Conservation (phyloP, 1,140 invertebrate genomes). For the Acyrthosiphon pisum region DNA sequence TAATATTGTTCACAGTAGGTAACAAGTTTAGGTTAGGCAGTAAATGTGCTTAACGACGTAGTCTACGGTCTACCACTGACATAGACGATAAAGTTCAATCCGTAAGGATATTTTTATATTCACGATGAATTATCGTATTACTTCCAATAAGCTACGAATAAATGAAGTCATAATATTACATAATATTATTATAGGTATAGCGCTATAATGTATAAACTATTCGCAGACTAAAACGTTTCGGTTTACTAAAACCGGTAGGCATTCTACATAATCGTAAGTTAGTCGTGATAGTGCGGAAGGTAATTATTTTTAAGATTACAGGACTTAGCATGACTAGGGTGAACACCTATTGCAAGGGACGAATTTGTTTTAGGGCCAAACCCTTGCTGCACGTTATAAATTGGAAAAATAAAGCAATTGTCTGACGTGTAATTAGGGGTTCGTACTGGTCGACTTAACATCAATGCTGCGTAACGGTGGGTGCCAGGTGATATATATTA, state of each 20-base stretch:
- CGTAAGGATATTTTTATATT: background rate
- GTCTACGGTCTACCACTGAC: too few species aligned
- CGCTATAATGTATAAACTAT: background rate
- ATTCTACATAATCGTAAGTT: background rate
- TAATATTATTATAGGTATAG: background rate
- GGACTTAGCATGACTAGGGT: background rate
- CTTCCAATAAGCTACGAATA: background rate
- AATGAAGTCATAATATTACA: background rate
- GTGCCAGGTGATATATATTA: constrained; percentile 53
- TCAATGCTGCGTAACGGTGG: constrained; percentile 56
- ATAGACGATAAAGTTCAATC: background rate
- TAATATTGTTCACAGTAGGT: too few species aligned
- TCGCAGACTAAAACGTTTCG: background rate
- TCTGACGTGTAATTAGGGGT: constrained; percentile 54
- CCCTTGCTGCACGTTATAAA: background rate
- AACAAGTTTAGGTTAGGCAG: too few species aligned
- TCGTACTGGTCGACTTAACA: constrained; percentile 55
- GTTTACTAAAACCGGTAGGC: background rate
- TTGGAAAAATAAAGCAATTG: constrained; percentile 55
- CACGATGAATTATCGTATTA: background rate
- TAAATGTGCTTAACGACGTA: too few species aligned
- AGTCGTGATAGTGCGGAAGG: too few species aligned
- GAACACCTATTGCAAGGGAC: constrained; percentile 21
- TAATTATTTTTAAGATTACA: constrained; percentile 33
- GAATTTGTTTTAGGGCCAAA: constrained; percentile 32